phyloP scores from a whole-genome alignment of 2,113 vertebrate species.

The Leptocoma aspasia region DNA sequence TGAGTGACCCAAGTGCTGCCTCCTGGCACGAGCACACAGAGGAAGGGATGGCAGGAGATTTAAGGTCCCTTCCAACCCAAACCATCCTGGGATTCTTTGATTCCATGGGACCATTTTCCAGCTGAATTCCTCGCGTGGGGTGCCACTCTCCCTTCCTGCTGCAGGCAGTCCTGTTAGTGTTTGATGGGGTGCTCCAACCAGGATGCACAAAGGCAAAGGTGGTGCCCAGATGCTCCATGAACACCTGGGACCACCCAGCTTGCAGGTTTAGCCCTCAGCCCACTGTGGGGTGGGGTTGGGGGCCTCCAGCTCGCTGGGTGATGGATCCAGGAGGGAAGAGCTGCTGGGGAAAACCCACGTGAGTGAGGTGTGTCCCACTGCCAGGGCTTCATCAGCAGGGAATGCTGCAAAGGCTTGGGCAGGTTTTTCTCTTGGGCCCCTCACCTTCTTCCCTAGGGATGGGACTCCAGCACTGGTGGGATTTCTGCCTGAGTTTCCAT shows the following conservation, averaged over 20 bases:
- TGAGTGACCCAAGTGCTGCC: not conserved
- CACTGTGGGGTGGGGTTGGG: fast-evolving
- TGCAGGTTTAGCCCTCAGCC: not conserved
- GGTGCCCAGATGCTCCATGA: not conserved
- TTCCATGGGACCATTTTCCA: not conserved
- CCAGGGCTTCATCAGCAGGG: not conserved
- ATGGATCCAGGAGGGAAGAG: not conserved
- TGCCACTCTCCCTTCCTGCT: not conserved
- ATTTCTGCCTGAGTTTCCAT: constrained; percentile 20
- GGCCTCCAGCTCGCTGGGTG: not conserved
- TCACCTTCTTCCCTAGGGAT: not conserved
- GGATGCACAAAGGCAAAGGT: not conserved
- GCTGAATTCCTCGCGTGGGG: not conserved
- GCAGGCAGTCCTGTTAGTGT: fast-evolving
- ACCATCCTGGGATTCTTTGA: not conserved
- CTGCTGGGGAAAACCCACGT: not conserved
- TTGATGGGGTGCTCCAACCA: not conserved
- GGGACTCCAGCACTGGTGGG: not conserved
- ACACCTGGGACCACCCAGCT: fast-evolving
- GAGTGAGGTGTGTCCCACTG: not conserved
- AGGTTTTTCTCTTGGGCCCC: not conserved
- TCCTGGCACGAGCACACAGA: not conserved
- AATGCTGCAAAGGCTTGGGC: not conserved
- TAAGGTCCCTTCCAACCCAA: not conserved
- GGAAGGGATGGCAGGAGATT: not conserved